These are phyloP conservation scores for Eospalax fontanierii DNA, from an alignment of 2,797 vertebrate genomes.

Conservation along the genomic window DNA sequence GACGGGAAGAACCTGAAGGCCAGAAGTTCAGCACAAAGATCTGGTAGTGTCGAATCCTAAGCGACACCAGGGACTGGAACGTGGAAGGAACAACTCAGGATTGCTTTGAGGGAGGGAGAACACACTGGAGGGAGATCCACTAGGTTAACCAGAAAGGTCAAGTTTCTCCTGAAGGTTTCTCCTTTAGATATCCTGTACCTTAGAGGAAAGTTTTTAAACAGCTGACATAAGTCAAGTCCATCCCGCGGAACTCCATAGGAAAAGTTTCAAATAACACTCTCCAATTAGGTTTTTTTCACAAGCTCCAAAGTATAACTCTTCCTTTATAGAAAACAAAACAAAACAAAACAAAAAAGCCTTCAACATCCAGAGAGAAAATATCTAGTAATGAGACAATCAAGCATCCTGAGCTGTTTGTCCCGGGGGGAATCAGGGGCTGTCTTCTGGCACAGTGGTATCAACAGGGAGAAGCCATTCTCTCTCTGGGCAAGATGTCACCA, in stretches of 20 bases:
- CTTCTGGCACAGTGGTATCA: not conserved
- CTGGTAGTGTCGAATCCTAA: not conserved
- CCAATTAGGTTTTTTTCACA: not conserved
- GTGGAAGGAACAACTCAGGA: not conserved
- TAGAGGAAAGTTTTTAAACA: not conserved
- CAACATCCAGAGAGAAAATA: not conserved
- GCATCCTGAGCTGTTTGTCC: conserved; percentile 5
- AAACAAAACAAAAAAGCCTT: too few relatives aligned
- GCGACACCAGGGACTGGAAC: too few relatives aligned
- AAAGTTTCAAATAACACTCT: not conserved
- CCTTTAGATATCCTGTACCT: not conserved
- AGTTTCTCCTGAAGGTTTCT: not conserved
- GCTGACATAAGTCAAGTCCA: not conserved
- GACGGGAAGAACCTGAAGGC: not conserved
- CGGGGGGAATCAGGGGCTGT: not conserved
- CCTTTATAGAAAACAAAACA: not conserved
- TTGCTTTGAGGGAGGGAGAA: not conserved
- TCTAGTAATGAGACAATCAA: not conserved
- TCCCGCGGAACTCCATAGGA: not conserved
- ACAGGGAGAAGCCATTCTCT: not conserved
- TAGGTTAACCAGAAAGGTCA: not conserved
- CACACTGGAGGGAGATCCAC: not conserved
- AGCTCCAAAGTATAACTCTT: not conserved
- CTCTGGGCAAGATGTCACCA: not conserved
- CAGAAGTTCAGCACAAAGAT: not conserved